These are phyloP conservation scores for Halcyon smyrnensis DNA, from an alignment of 2,797 vertebrate genomes.

Conservation along the genomic window DNA sequence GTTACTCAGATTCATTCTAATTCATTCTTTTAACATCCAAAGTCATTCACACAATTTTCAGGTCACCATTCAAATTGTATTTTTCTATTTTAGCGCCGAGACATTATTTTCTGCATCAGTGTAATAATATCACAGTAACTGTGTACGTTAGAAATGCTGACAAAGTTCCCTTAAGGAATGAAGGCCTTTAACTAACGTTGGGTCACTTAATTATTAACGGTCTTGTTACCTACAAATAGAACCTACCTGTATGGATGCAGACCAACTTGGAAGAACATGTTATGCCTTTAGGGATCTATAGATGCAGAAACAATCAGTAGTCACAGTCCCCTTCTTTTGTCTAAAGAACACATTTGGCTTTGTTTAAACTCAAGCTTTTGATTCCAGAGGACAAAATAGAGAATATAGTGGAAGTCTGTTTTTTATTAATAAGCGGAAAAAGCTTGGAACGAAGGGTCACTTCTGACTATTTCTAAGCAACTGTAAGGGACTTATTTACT, in stretches of 20 bases:
- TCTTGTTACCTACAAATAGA: background rate
- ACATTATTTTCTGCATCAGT: background rate
- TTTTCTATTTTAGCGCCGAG: background rate
- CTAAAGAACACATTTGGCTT: background rate
- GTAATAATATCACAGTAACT: background rate
- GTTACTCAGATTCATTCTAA: background rate
- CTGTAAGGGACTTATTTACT: constrained; percentile 41
- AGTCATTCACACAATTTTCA: background rate
- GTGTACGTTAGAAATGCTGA: background rate
- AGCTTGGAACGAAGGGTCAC: constrained; percentile 11
- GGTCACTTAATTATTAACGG: background rate
- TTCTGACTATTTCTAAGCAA: constrained; percentile 42
- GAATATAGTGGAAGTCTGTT: background rate
- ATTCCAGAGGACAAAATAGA: background rate
- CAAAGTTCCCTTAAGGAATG: background rate
- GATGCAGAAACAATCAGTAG: background rate
- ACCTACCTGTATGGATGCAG: background rate
- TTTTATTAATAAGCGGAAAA: constrained; percentile 25
- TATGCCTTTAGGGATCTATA: background rate
- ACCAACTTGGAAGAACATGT: background rate
- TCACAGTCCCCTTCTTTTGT: constrained; percentile 5
- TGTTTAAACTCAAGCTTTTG: constrained; percentile 12
- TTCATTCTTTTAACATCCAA: background rate
- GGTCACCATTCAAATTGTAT: background rate
- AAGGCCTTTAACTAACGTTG: background rate